These are phyloP conservation scores for Tringa solitaria DNA, from an alignment of 2,113 vertebrate species.

Conservation along the genomic window DNA sequence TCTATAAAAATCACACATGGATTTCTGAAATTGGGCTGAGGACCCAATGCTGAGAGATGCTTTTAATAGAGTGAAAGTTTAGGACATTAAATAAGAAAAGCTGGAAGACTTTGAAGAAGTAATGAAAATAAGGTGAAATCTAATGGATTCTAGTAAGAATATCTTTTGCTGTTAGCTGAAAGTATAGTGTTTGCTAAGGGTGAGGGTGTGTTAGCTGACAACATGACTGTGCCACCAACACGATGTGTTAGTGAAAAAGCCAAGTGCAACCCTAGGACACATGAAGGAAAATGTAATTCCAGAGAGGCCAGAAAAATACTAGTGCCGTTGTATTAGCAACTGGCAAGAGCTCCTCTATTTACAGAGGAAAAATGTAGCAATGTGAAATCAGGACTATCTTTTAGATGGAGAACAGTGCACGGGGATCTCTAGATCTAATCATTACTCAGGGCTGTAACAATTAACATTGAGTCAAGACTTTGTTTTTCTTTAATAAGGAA, in stretches of 20 bases:
- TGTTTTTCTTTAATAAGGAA: neutral
- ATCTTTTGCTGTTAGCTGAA: neutral
- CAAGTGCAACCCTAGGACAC: neutral
- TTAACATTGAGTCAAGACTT: neutral
- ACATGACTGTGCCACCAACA: fast-evolving
- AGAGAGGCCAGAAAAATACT: neutral
- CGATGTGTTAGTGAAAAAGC: neutral
- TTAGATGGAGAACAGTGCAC: neutral
- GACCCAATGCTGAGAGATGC: neutral
- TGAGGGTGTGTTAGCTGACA: neutral
- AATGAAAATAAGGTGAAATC: neutral
- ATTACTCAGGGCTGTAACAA: neutral
- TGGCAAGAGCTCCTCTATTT: neutral
- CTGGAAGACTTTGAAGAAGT: neutral
- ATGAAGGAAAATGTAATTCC: neutral
- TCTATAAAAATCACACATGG: neutral
- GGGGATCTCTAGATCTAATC: neutral
- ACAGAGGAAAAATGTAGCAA: neutral
- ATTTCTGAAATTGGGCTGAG: neutral
- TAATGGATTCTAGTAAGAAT: neutral
- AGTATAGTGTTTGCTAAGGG: fast-evolving
- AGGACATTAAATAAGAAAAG: neutral
- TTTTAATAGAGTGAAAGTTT: neutral
- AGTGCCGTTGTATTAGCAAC: neutral
- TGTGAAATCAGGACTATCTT: neutral